Conservation (phyloP, 2,113 vertebrate genomes). For the Tetrao urogallus region DNA sequence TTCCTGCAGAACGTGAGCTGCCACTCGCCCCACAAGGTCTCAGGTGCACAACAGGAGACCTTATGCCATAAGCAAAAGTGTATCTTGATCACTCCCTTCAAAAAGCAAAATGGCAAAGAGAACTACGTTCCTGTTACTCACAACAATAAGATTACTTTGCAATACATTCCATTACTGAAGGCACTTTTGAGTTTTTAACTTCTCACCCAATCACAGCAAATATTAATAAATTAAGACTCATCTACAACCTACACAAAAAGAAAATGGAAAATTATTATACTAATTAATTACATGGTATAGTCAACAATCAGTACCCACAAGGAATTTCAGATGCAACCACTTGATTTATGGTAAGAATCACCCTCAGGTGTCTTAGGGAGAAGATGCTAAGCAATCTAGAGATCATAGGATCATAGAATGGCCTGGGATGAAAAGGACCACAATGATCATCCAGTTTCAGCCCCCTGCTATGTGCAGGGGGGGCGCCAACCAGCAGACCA, state of each 20-base stretch:
- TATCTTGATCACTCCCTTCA: neutral
- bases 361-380: neutral
- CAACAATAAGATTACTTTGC: neutral
- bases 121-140: neutral
- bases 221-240: neutral
- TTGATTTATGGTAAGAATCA: neutral
- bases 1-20: neutral
- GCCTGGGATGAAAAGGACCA: no score
- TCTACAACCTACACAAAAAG: neutral
- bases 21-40: neutral
- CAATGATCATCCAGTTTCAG: no score
- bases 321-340: constrained; percentile 18
- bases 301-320: neutral
- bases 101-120: neutral
- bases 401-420: neutral
- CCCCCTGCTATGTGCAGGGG: no score
- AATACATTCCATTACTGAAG: neutral
- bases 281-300: neutral
- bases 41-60: no score
- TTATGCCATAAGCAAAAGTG: neutral
- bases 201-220: neutral
- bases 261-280: constrained; percentile 7
- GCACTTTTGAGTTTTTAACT: neutral
- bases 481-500: no score
- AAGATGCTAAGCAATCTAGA: neutral